Conservation (phyloP, 2,113 vertebrate species). For the Ceuthmochares aereus region DNA sequence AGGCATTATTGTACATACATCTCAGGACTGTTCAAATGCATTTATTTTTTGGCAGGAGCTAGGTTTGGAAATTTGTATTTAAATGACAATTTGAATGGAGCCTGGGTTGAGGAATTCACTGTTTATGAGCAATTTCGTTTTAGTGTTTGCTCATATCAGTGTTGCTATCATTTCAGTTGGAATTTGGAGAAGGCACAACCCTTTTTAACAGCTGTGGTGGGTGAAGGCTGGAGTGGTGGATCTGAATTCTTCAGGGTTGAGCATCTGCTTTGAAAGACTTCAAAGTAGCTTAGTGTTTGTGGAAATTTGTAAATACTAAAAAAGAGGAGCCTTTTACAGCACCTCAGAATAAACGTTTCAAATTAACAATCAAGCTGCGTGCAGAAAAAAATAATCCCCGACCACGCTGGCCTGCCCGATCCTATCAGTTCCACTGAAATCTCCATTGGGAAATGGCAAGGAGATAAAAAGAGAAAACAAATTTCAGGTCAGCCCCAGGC, state of each 20-base stretch:
- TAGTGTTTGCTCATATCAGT: neutral
- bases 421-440: neutral
- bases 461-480: neutral
- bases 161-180: neutral
- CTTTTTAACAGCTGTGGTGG: neutral
- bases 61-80: constrained; percentile 11
- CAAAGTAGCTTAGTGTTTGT: neutral
- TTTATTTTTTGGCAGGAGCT: neutral
- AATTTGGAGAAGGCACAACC: neutral
- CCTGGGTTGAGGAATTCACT: constrained; percentile 7
- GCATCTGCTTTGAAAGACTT: neutral
- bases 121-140: constrained; percentile 9
- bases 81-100: constrained; percentile 5
- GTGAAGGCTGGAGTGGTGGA: neutral
- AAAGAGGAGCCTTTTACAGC: neutral
- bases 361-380: neutral
- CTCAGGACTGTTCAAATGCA: neutral
- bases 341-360: neutral
- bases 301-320: neutral
- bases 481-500: neutral
- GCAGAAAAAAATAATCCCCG: neutral
- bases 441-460: neutral
- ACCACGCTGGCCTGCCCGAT: fast-evolving
- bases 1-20: neutral
- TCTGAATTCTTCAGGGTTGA: neutral